phyloP scores from a whole-genome alignment of 2,888 invertebrate species.

The Sinhomidia bicolor region DNA sequence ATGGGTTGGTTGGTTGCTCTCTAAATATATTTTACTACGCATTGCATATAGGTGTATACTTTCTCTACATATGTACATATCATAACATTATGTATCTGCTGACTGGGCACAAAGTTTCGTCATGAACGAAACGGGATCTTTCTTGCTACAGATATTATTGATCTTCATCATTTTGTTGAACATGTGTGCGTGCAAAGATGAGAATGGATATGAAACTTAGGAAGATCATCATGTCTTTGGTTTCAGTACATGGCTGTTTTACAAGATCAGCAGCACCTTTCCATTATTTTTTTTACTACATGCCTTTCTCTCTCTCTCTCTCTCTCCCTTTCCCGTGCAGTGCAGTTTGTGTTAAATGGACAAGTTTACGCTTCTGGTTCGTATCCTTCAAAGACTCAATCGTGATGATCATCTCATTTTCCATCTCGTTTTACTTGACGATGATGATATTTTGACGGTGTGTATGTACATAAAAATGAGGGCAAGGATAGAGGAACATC shows the following conservation, averaged over 20 bases:
- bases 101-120: background rate
- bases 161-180: background rate
- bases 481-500: background rate
- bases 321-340: background rate
- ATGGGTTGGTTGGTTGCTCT: too few species aligned
- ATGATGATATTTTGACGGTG: background rate
- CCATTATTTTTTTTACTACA: background rate
- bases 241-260: background rate
- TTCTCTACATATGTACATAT: too few species aligned
- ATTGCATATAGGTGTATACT: too few species aligned
- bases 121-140: background rate
- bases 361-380: constrained; percentile 36
- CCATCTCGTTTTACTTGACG: background rate
- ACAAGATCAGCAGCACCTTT: background rate
- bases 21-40: too few species aligned
- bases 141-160: background rate
- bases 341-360: background rate
- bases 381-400: constrained; percentile 7
- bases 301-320: background rate
- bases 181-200: background rate
- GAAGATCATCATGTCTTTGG: background rate
- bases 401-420: background rate
- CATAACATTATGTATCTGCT: too few species aligned
- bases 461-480: background rate
- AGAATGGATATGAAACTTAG: background rate